Conservation (phyloP, 2,797 vertebrate species). For the Chlorospingus semifuscus region DNA sequence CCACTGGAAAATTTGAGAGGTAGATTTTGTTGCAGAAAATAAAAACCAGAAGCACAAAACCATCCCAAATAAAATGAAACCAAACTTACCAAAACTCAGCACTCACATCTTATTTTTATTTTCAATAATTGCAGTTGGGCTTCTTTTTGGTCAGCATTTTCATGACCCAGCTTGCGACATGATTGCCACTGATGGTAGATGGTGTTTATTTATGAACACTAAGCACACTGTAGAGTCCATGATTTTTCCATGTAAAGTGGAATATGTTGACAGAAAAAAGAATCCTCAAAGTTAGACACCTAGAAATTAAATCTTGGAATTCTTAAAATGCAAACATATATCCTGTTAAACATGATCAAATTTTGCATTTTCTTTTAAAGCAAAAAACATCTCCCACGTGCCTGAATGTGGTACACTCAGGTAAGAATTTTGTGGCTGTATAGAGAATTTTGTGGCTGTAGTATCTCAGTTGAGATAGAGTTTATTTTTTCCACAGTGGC, state of each 20-base stretch:
- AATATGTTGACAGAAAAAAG: neutral
- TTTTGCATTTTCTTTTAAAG: neutral
- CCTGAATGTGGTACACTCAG: neutral
- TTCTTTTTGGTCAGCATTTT: neutral
- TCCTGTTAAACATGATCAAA: neutral
- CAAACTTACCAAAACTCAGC: accelerated
- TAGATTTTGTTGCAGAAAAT: neutral
- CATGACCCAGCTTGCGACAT: neutral
- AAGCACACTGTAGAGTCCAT: neutral
- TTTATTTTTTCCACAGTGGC: neutral
- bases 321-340: neutral
- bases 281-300: neutral
- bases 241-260: neutral
- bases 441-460: neutral
- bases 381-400: accelerated
- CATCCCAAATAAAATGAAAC: accelerated
- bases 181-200: neutral
- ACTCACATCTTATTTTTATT: neutral
- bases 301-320: neutral
- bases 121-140: neutral
- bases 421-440: neutral
- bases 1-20: neutral
- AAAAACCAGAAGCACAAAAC: neutral
- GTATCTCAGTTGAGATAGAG: neutral
- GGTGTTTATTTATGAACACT: neutral